Base-by-base conservation (phyloP, 1,140 invertebrate genomes). In the Stegodyphus mimosarum region DNA sequence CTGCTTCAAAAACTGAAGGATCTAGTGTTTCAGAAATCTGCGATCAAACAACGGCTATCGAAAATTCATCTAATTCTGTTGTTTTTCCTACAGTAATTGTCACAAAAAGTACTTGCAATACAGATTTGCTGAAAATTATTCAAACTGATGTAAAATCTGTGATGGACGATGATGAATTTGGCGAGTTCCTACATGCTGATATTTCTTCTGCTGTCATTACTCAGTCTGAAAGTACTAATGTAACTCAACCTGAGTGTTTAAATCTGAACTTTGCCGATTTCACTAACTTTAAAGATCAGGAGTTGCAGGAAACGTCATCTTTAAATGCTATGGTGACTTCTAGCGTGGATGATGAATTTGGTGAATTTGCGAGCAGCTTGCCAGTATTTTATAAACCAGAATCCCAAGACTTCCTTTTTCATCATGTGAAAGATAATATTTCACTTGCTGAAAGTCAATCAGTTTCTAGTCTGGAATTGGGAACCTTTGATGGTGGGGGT, bases 271-370 rank as follows among this genome's bases (percentile, higher is more conserved):
- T 86, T 86, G 84, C 84, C 7, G 63, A 86, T 17, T 86, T 86
- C 33, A n/a, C 49, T 15, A 79, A 80, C 18, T 80, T 86, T 13
- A 86, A 72, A 33, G 53, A 71, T n/a, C 4, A 52, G n/a, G 53
- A 52, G 5, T 51, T 50, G 7, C 53, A 51, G n/a, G 77, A n/a
- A 49, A 15, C 15, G n/a, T 51, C 10, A 7, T 64, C 50, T 75
- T 87, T 77, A 87, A 83, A 55, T 81, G 86, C 55, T 86, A n/a
- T n/a, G n/a, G 86, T 86, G 69, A 87, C 86, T 80, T 53, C 69
- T 51, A 72, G 71, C 48, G 77, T 83, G n/a, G 87, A 89, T 86
- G 92, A 93, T 86, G 93, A 93, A 86, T 93, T 93, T 90, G 92
- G 92, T 53, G 92, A 93, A 73, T 93, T 93, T 86, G 69, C 86